phyloP scores from a whole-genome alignment of 2,888 invertebrate genomes.

The Uropetala carovei region DNA sequence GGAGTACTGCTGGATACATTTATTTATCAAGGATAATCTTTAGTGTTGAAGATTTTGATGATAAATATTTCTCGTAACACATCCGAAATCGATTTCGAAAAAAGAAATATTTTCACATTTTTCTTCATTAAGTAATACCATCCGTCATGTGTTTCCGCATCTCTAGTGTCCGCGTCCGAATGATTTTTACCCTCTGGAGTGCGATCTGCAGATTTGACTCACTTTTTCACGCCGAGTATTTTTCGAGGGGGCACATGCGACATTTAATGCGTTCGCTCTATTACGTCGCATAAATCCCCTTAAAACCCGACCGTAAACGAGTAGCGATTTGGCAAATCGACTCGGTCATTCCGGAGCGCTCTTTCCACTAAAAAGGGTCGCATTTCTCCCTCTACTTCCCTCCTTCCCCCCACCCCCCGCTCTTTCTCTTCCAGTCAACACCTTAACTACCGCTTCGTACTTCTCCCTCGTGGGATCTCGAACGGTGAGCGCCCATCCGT shows the following conservation, averaged over 20 bases:
- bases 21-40: too few species aligned
- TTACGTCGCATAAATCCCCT: background rate
- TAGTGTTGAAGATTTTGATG: too few species aligned
- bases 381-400: background rate
- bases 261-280: background rate
- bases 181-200: too few species aligned
- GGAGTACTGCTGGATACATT: too few species aligned
- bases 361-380: background rate
- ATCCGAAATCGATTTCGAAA: too few species aligned
- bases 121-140: too few species aligned
- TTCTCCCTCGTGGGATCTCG: background rate
- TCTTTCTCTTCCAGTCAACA: conserved; percentile 6
- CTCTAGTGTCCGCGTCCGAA: too few species aligned
- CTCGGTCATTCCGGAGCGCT: background rate
- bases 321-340: background rate
- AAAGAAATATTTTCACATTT: too few species aligned
- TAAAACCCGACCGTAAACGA: background rate
- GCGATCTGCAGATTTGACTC: too few species aligned
- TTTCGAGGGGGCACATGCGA: background rate
- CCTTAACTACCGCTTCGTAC: conserved; percentile 2
- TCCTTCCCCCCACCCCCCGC: background rate
- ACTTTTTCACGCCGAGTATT: too few species aligned
- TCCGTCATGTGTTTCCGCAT: too few species aligned
- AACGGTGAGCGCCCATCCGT: conserved; percentile 1
- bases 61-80: too few species aligned